Percentiles rank a stretch among this genome's conserved stretches.
These are phyloP conservation scores for Oreochromis niloticus DNA, from an alignment of 2,113 vertebrate species.

Conservation along the genomic window DNA sequence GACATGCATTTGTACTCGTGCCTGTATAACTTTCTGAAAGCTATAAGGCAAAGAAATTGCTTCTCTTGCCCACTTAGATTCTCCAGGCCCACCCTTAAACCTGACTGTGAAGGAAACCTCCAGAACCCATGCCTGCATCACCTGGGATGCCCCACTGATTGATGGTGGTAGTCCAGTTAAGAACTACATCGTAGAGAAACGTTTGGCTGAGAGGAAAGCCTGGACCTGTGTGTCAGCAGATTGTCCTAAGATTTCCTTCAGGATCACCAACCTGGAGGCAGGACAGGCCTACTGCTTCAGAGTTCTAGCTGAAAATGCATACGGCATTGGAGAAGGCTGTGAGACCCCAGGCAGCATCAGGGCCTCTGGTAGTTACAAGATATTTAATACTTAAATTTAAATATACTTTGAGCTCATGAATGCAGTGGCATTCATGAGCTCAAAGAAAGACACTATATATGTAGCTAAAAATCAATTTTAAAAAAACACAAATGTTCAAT, in stretches of 20 bases:
- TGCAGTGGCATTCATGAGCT: not conserved
- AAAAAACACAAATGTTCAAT: not conserved
- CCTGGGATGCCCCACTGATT: constrained; percentile 89
- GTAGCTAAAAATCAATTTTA: not conserved
- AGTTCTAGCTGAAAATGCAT: constrained; percentile 94
- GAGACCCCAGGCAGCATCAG: constrained; percentile 90
- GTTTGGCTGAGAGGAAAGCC: constrained; percentile 93
- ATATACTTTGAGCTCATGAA: not conserved
- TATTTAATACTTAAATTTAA: not conserved
- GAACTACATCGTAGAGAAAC: constrained; percentile 96
- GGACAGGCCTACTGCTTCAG: constrained; percentile 96
- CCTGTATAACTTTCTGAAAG: not conserved
- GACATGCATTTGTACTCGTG: not conserved
- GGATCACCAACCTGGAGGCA: constrained; percentile 87
- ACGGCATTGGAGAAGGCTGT: constrained; percentile 93
- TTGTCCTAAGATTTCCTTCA: constrained; percentile 88
- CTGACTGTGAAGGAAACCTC: constrained; percentile 89
- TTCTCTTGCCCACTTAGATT: constrained; percentile 68
- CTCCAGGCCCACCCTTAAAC: constrained; percentile 91
- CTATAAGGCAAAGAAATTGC: not conserved
- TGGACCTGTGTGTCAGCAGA: constrained; percentile 92
- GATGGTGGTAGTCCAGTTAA: constrained; percentile 93
- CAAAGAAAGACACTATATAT: not conserved
- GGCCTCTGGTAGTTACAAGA: constrained; percentile 81
- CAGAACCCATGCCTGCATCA: constrained; percentile 83